A percentile compares a stretch with the other conserved stretches of the same genome.
Conservation (phyloP, 2,888 invertebrate species). For the Agapostemon virescens region DNA sequence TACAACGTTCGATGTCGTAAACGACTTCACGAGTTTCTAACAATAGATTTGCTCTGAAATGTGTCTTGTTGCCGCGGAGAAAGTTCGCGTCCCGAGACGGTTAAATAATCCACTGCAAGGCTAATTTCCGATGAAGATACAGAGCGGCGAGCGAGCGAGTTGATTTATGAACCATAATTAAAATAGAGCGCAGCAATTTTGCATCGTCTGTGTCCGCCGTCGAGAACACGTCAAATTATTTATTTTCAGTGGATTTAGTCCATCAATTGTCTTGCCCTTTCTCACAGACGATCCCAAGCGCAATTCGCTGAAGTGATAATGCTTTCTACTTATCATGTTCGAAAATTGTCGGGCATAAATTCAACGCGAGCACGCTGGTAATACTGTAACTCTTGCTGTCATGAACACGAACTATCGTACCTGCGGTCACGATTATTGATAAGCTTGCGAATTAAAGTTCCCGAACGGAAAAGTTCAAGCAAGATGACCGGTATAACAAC, state of each 20-base stretch:
- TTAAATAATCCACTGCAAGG: conserved; percentile 50
- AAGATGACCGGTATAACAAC: background rate
- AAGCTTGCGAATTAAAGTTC: background rate
- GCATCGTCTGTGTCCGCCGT: conserved; percentile 39
- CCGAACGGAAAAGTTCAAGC: background rate
- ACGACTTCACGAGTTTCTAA: background rate
- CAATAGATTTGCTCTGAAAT: conserved; percentile 27
- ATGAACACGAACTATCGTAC: conserved; percentile 1
- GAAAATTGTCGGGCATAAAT: conserved; percentile 40
- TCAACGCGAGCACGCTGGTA: conserved; percentile 7
- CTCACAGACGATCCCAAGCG: conserved; percentile 28
- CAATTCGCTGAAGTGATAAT: conserved; percentile 26
- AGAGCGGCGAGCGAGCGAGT: conserved; percentile 27
- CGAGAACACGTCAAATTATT: conserved; percentile 52
- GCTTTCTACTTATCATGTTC: conserved; percentile 37
- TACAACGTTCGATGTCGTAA: background rate
- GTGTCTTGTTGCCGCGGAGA: conserved; percentile 40
- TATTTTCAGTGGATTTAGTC: conserved; percentile 37
- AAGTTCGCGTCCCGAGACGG: conserved; percentile 37
- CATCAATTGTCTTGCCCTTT: conserved; percentile 45
- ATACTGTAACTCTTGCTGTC: conserved; percentile 11
- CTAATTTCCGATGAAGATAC: conserved; percentile 57
- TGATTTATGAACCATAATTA: conserved; percentile 67
- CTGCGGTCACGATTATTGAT: conserved; percentile 14
- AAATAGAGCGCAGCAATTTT: conserved; percentile 62